Conservation (phyloP, 2,888 invertebrate genomes). For the Caenorhabditis becei region DNA sequence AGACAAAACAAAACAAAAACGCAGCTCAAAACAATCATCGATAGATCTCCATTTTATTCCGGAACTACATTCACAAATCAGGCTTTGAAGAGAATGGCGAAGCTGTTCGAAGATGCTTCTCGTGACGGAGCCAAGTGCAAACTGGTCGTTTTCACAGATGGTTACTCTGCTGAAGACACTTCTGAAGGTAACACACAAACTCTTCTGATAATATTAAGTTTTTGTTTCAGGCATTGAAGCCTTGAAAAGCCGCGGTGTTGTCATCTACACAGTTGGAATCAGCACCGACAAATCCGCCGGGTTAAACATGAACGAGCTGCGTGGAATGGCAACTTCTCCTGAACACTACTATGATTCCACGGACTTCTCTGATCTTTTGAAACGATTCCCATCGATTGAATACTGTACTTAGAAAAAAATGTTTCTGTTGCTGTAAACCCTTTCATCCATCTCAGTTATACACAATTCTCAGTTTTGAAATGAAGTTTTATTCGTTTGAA, state of each 20-base stretch:
- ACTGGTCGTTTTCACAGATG: conserved; percentile 64
- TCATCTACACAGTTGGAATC: conserved; percentile 61
- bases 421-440: not conserved
- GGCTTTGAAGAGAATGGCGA: conserved; percentile 55
- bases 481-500: conserved; percentile 39
- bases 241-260: conserved; percentile 54
- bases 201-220: not conserved
- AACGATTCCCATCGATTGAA: conserved; percentile 52
- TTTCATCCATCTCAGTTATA: conserved; percentile 22
- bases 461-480: conserved; percentile 12
- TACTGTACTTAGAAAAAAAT: conserved; percentile 24
- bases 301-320: conserved; percentile 62
- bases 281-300: conserved; percentile 37
- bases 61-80: conserved; percentile 67
- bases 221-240: conserved; percentile 47
- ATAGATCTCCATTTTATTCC: conserved; percentile 51
- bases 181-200: conserved; percentile 44
- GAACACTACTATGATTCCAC: conserved; percentile 44
- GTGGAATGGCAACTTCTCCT: conserved; percentile 53
- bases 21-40: conserved; percentile 36
- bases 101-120: conserved; percentile 46
- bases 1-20: conserved; percentile 9
- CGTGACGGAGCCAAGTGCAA: conserved; percentile 37
- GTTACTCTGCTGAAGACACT: conserved; percentile 64
- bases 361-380: conserved; percentile 31